Conservation (phyloP, 1,140 invertebrate species). For the Trachelipus rathkii region DNA sequence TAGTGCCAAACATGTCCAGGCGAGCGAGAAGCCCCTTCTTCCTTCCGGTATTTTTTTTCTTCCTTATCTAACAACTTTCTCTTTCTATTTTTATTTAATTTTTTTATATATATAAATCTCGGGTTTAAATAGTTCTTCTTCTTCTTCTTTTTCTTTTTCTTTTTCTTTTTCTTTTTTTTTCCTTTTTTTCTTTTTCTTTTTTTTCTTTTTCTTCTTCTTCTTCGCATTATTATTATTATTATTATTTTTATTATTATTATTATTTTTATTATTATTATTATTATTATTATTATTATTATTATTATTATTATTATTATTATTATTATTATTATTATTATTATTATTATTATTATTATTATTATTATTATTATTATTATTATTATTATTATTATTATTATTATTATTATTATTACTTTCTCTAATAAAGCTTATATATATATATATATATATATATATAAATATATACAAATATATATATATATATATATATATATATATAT, state of each 20-base stretch:
- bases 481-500: too few relatives aligned
- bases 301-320: constrained; percentile 21
- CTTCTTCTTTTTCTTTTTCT: neutral
- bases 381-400: constrained; percentile 17
- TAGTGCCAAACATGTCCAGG: too few relatives aligned
- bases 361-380: constrained; percentile 23
- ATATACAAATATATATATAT: too few relatives aligned
- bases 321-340: constrained; percentile 12
- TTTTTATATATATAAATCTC: too few relatives aligned
- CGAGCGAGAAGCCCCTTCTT: too few relatives aligned
- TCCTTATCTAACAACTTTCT: neutral
- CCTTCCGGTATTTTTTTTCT: too few relatives aligned
- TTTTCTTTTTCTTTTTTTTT: neutral
- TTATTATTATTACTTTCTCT: neutral
- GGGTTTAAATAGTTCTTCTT: neutral
- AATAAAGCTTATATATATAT: too few relatives aligned
- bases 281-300: neutral
- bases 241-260: neutral
- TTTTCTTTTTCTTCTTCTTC: too few relatives aligned
- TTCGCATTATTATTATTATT: neutral
- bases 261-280: neutral
- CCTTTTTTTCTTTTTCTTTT: too few relatives aligned
- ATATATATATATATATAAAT: too few relatives aligned
- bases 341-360: constrained; percentile 11
- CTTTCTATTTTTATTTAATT: neutral